Conservation (phyloP, 1,140 invertebrate genomes). For the Tenebrio molitor region DNA sequence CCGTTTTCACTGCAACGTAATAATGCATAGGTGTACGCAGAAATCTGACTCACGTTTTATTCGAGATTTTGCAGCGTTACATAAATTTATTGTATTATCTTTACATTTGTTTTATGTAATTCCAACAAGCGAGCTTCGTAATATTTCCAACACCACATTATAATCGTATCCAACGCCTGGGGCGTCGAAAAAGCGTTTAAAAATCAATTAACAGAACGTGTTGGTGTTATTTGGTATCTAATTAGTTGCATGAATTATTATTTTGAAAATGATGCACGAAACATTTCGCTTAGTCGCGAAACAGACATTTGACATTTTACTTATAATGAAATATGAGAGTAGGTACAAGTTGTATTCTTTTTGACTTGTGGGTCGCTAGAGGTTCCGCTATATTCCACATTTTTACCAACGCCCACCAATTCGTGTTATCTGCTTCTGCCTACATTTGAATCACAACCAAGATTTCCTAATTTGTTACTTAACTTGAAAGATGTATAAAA, state of each 20-base stretch:
- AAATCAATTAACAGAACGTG: constrained; percentile 25
- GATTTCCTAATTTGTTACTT: no score
- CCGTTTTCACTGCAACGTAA: constrained; percentile 1
- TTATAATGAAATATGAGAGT: no score
- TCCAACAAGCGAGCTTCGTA: no score
- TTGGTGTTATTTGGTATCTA: constrained; percentile 3
- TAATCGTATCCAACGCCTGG: neutral
- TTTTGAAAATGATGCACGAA: neutral
- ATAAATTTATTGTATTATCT: constrained; percentile 7
- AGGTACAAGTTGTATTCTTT: no score
- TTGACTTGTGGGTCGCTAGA: constrained; percentile 6
- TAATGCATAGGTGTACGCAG: constrained; percentile 5
- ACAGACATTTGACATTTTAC: neutral
- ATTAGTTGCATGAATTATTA: constrained; percentile 10
- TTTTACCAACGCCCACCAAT: neutral
- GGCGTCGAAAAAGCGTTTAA: constrained; percentile 14
- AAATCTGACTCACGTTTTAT: constrained; percentile 5
- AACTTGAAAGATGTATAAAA: no score
- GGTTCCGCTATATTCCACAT: constrained; percentile 8
- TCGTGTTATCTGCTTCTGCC: neutral
- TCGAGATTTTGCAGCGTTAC: constrained; percentile 2
- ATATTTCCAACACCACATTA: no score
- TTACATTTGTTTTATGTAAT: constrained; percentile 1
- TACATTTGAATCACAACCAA: neutral
- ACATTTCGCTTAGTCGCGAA: neutral